A percentile compares a stretch with the other conserved stretches of the same genome.
Evolutionary conservation across 2,113 vertebrate species (phyloP).

Genomic region (Peromyscus leucopus): DNA sequence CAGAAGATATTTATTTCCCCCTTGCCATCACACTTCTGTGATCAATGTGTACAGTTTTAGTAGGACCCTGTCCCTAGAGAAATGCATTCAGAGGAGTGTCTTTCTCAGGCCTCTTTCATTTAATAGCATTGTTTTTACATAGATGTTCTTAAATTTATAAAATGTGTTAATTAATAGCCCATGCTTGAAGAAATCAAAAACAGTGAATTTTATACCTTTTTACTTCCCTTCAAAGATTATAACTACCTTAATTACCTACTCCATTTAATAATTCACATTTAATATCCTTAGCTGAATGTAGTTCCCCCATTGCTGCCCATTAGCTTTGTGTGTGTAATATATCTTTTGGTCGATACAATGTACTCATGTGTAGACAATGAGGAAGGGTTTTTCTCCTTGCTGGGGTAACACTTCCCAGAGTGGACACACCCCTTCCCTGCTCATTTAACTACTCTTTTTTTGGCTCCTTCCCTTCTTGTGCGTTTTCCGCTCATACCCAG

Average conservation of each 20-base stretch:
- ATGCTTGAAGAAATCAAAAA: constrained; percentile 45
- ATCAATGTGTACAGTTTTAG: neutral
- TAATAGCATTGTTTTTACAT: constrained; percentile 16
- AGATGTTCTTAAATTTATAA: neutral
- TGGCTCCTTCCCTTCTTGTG: neutral
- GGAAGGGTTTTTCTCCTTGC: neutral
- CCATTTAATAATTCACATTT: constrained; percentile 57
- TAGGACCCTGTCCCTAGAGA: neutral
- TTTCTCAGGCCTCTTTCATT: neutral
- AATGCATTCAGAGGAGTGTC: neutral
- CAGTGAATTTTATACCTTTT: constrained; percentile 55
- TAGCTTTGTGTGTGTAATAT: constrained; percentile 51
- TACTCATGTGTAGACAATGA: neutral
- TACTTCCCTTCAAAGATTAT: constrained; percentile 62
- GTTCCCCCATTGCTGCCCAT: constrained; percentile 2
- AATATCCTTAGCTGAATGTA: constrained; percentile 34
- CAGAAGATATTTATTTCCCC: neutral
- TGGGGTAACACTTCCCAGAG: neutral
- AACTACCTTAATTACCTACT: constrained; percentile 45
- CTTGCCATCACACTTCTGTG: neutral
- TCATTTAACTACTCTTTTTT: neutral
- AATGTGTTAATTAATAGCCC: constrained; percentile 53
- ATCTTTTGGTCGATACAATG: constrained; percentile 8
- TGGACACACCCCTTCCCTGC: neutral
- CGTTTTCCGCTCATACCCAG: neutral